Evolutionary conservation across 2,797 vertebrate species (phyloP).

Genomic region (Myotis vivesi): DNA sequence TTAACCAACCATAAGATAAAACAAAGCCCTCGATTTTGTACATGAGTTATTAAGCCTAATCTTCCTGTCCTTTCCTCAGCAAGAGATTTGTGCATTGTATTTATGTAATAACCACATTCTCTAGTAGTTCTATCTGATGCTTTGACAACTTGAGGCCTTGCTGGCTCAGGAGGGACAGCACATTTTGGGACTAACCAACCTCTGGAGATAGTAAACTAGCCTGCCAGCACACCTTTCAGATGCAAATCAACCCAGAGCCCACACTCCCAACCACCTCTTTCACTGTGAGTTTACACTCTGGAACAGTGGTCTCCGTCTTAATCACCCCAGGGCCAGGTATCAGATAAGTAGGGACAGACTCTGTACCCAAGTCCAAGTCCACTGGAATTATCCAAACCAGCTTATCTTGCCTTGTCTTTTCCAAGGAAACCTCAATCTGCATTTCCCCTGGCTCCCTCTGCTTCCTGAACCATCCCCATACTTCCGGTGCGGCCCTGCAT

Average conservation of each 20-base stretch:
- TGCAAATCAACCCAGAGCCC: neutral
- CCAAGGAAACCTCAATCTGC: neutral
- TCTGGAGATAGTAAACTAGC: neutral
- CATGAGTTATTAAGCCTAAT: neutral
- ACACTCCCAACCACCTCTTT: neutral
- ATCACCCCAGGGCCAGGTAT: neutral
- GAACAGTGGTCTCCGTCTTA: neutral
- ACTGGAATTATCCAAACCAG: neutral
- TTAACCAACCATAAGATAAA: neutral
- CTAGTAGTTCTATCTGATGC: neutral
- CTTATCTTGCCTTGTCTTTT: neutral
- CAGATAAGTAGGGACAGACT: neutral
- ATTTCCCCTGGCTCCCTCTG: neutral
- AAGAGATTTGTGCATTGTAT: neutral
- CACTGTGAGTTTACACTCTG: neutral
- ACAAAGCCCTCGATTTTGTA: neutral
- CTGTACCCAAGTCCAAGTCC: neutral
- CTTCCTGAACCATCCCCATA: too few species aligned
- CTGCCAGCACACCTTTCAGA: neutral
- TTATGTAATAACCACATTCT: neutral
- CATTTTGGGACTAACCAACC: neutral
- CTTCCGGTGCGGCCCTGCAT: accelerated
- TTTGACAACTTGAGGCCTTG: neutral
- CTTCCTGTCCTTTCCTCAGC: neutral
- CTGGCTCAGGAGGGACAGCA: neutral